Evolutionary conservation across 2,888 invertebrate species (phyloP), one percentile per base, ranked within the genome.

Genomic region (Drosophila multiciliata): DNA sequence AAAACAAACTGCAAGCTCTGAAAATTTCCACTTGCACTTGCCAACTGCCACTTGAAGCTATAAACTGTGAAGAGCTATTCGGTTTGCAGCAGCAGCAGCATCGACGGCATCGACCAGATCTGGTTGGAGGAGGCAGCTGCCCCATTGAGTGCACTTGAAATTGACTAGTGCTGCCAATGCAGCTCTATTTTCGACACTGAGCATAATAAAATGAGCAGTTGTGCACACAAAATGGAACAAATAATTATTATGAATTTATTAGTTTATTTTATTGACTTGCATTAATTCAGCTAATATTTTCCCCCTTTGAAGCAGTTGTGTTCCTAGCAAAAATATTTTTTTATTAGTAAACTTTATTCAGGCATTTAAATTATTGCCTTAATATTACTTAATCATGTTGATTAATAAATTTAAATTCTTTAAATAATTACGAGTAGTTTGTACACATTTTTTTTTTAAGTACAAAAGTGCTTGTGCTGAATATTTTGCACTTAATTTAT

Each of bases 61-160:
- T 88, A 87, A 87, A 90, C 89, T 88, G 82, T 89, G 82, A 83
- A 87, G 87, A 75, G 89, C 89, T 64, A 83, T 88, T 88, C 72
- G 75, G 73, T 73, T 71, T 81, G 60, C 64, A 60, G 64, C 68
- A 65, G 57, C 69, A 61, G 20, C 58, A 63, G 60, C 66, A 60
- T 48, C 58, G 29, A 36, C 66, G n/a, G 15, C 55, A 57, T 15
- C 29, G 29, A 9, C 26, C 32, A 20, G 29, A n/a, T 40, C 61
- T 58, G 67, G 70, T 45, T 23, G 8, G 45, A 15, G 84, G 67
- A 75, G 75, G 79, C 82, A 84, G 87, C 89, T 88, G 89, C 76
- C 73, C 83, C 90, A 83, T 82, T 63, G 80, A 87, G 87, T 77
- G 90, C 73, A 80, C 90, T 88, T 88, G 87, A 88, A 86, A 86